Conservation (phyloP, 2,888 invertebrate species). For the Proisotoma minuta region DNA sequence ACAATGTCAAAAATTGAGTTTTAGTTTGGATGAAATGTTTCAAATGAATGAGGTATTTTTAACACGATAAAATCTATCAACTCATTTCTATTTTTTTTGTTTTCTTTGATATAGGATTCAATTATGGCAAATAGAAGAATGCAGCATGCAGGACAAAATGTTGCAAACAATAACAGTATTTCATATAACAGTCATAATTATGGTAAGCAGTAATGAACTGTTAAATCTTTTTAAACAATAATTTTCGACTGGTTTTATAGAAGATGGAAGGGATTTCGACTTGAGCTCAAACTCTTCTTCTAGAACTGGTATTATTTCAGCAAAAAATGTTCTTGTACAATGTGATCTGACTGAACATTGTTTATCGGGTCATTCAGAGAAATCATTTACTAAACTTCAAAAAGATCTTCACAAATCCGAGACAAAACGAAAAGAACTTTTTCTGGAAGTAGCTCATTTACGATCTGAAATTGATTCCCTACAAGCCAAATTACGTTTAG, state of each 20-base stretch:
- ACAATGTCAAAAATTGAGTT: slow-evolving; percentile 23
- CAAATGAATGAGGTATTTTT: slow-evolving; percentile 2
- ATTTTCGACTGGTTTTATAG: too few relatives aligned
- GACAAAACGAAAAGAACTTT: not conserved
- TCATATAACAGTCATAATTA: not conserved
- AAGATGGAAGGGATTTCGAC: too few relatives aligned
- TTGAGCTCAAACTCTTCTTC: too few relatives aligned
- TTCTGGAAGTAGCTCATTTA: not conserved
- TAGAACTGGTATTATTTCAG: too few relatives aligned
- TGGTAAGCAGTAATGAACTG: not conserved
- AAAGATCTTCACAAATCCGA: slow-evolving; percentile 1
- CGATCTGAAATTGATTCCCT: not conserved
- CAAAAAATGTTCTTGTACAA: too few relatives aligned
- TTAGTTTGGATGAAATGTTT: slow-evolving; percentile 24
- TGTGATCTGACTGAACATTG: too few relatives aligned
- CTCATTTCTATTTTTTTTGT: not conserved
- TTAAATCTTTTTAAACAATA: too few relatives aligned
- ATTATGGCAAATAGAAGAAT: not conserved
- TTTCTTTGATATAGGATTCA: not conserved
- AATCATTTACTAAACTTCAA: not conserved
- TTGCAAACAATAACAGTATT: not conserved
- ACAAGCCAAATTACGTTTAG: not conserved
- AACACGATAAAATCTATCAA: too few relatives aligned
- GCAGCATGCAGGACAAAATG: not conserved
- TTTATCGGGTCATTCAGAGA: too few relatives aligned